These are phyloP conservation scores for Crotalus helleri DNA, from an alignment of 2,113 vertebrate species.

Conservation along the genomic window DNA sequence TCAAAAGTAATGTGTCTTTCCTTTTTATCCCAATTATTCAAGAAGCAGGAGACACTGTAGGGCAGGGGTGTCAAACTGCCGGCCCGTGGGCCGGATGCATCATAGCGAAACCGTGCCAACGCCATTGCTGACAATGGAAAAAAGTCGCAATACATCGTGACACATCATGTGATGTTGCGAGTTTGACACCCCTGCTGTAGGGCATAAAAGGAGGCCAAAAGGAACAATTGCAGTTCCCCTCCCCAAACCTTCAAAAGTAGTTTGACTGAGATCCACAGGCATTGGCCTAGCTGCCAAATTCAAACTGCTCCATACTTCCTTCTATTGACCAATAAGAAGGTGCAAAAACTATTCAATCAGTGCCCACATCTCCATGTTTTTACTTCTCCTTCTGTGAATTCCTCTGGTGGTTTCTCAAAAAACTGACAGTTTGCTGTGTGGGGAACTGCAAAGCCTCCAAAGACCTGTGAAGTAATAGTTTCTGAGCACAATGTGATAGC, in stretches of 20 bases:
- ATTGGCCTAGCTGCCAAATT: not conserved
- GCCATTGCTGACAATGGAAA: too few species aligned
- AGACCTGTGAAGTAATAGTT: not conserved
- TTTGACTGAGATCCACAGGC: not conserved
- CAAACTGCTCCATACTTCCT: not conserved
- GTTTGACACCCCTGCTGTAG: too few species aligned
- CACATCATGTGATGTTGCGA: too few species aligned
- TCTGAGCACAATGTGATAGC: not conserved
- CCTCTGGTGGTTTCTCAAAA: not conserved
- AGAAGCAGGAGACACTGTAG: not conserved
- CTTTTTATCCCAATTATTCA: not conserved
- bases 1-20: not conserved
- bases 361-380: not conserved
- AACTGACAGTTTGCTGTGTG: not conserved
- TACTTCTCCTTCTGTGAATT: not conserved
- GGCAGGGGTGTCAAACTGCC: too few species aligned
- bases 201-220: not conserved
- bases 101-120: too few species aligned
- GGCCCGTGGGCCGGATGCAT: too few species aligned
- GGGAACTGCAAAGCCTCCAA: not conserved
- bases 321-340: not conserved
- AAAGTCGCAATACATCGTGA: too few species aligned
- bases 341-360: not conserved
- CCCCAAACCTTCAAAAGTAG: not conserved
- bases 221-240: not conserved